phyloP scores from a whole-genome alignment of 1,140 invertebrate genomes.

The Thereuonema tuberculata region DNA sequence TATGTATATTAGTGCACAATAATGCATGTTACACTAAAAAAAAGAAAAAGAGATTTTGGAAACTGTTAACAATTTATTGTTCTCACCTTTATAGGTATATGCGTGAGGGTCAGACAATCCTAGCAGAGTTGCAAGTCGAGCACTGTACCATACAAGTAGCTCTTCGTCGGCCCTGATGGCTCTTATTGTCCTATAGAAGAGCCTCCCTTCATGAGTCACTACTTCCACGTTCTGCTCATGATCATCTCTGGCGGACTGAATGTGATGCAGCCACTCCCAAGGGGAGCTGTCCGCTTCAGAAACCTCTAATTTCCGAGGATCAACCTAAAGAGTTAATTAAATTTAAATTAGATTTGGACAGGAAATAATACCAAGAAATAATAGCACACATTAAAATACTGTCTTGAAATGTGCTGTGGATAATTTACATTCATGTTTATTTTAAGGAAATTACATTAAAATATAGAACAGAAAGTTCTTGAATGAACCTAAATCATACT shows the following conservation, averaged over 20 bases:
- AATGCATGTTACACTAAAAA: too few species aligned
- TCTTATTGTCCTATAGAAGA: not conserved
- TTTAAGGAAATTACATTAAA: too few species aligned
- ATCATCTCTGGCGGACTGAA: constrained; percentile 4
- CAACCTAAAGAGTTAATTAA: not conserved
- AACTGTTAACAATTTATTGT: too few species aligned
- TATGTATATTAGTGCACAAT: too few species aligned
- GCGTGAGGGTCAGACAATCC: not conserved
- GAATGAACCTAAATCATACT: too few species aligned
- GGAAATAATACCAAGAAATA: too few species aligned
- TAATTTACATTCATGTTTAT: too few species aligned
- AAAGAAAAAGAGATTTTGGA: too few species aligned
- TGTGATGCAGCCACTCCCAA: constrained; percentile 1
- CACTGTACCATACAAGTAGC: constrained; percentile 5
- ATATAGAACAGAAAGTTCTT: too few species aligned
- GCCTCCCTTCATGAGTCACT: not conserved
- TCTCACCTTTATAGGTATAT: constrained; percentile 3
- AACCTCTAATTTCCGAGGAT: not conserved
- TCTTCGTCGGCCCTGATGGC: constrained; percentile 5
- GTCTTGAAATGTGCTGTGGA: too few species aligned
- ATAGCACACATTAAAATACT: too few species aligned
- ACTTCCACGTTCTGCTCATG: constrained; percentile 8
- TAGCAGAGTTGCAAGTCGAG: not conserved
- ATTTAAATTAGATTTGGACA: not conserved
- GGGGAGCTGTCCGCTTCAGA: not conserved